Base-by-base conservation (phyloP, 2,113 vertebrate genomes). In the Ammospiza nelsoni region DNA sequence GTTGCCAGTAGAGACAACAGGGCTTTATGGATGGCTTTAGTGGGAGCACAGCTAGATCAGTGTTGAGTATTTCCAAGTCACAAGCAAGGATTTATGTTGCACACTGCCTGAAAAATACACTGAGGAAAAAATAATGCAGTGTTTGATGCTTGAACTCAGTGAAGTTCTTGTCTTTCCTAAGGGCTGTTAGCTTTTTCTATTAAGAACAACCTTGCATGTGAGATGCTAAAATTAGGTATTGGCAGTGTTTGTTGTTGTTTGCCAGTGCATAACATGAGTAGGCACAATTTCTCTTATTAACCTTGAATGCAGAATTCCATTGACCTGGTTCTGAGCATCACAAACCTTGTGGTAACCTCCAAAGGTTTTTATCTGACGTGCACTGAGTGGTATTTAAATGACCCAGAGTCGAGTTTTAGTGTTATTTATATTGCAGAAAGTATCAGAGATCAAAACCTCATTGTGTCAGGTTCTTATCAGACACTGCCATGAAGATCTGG, bases 151-250 rank as follows among this genome's bases (percentile, higher is more conserved):
- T 84, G 88, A 92, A 72, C 57, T 87, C 52, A 16, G 14, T 74
- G 69, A 89, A 87, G 52, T 27, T 89, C 79, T 84, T 89, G 49
- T 81, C 24, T 4, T 78, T 95, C 88, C 83, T 81, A 31, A 86
- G 66, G 69, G 61, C 80, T 90, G 76, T 87, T 88, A 88, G 83
- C 52, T 92, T 95, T 69, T 89, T 71, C 80, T 94, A 11, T 77
- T 82, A 62, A 62, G 41, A 96, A 28, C 65, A 89, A 65, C 54
- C 83, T 89, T 89, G 86, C 84, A 39, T 49, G 19, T 31, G 69
- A 93, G 81, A 68, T 73, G 61, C 93, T 96, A 93, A 95, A 89
- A 93, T 94, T 92, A 89, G 93, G 24, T 72, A 25, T 65, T 94
- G 76, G 65, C 76, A 72, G 57, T 37, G 44, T 81, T 81, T 93